Evolutionary conservation across 2,888 invertebrate genomes (phyloP).

Genomic region (Caenorhabditis auriculariae): DNA sequence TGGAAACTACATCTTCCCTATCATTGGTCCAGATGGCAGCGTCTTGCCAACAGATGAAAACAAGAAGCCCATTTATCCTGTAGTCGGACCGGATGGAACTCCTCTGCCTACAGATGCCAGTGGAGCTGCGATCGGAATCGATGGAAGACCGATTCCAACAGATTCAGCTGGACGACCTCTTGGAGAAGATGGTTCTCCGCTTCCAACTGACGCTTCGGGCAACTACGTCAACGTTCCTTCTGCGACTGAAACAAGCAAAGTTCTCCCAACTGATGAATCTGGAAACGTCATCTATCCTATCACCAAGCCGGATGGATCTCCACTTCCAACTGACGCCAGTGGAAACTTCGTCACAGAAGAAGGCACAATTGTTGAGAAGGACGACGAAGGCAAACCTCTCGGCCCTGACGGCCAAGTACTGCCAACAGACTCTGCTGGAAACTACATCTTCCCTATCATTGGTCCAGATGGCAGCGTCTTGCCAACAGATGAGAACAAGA

Average conservation of each 20-base stretch:
- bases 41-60: slow-evolving; percentile 27
- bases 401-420: too few species aligned
- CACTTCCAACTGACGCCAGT: slow-evolving; percentile 32
- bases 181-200: slow-evolving; percentile 21
- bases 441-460: slow-evolving; percentile 30
- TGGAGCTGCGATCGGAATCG: slow-evolving; percentile 14
- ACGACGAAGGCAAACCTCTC: too few species aligned
- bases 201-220: slow-evolving; percentile 29
- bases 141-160: slow-evolving; percentile 10
- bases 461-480: slow-evolving; percentile 6
- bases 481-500: slow-evolving; percentile 3
- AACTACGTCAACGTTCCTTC: slow-evolving; percentile 2
- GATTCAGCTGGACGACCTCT: slow-evolving; percentile 6
- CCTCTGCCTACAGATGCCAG: slow-evolving; percentile 18
- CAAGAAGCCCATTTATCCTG: slow-evolving; percentile 10
- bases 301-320: slow-evolving; percentile 13
- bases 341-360: too few species aligned
- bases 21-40: slow-evolving; percentile 32
- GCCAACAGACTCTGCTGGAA: slow-evolving; percentile 29
- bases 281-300: slow-evolving; percentile 14
- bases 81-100: slow-evolving; percentile 17
- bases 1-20: slow-evolving; percentile 31
- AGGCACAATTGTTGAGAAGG: too few species aligned
- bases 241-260: not conserved
- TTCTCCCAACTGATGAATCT: slow-evolving; percentile 10